Percentiles rank a stretch among this genome's conserved stretches.
phyloP scores from a whole-genome alignment of 2,888 invertebrate genomes.

The Troides aeacus region DNA sequence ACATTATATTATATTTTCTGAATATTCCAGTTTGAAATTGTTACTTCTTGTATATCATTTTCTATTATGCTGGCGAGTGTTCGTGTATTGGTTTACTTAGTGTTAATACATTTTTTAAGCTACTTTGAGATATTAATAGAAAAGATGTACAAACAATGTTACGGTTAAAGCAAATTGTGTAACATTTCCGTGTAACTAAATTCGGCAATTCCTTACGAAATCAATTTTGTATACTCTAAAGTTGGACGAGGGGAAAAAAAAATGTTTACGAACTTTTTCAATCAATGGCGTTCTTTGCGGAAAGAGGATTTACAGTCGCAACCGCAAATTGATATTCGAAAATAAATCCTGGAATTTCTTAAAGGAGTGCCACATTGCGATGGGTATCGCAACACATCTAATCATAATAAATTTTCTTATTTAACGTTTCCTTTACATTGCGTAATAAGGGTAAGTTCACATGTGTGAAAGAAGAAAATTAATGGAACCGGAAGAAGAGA shows the following conservation, averaged over 20 bases:
- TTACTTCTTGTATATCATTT: too few relatives aligned
- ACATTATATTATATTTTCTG: too few relatives aligned
- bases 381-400: conserved; percentile 19
- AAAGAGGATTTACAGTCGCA: conserved; percentile 25
- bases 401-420: conserved; percentile 26
- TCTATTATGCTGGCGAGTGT: too few relatives aligned
- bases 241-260: conserved; percentile 10
- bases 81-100: too few relatives aligned
- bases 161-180: background rate
- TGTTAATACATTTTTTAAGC: background rate
- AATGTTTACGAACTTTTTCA: conserved; percentile 21
- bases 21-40: too few relatives aligned
- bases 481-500: too few relatives aligned
- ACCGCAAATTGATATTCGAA: conserved; percentile 27
- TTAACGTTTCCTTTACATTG: conserved; percentile 5
- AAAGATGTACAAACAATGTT: too few relatives aligned
- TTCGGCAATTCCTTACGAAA: conserved; percentile 1
- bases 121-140: too few relatives aligned
- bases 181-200: background rate
- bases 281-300: conserved; percentile 27
- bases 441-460: background rate
- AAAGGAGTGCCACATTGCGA: conserved; percentile 18
- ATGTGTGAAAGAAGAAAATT: background rate
- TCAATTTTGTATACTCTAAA: conserved; percentile 12
- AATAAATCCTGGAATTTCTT: conserved; percentile 28